Conservation (phyloP, 2,797 vertebrate species). For the Gymnocypris eckloni region DNA sequence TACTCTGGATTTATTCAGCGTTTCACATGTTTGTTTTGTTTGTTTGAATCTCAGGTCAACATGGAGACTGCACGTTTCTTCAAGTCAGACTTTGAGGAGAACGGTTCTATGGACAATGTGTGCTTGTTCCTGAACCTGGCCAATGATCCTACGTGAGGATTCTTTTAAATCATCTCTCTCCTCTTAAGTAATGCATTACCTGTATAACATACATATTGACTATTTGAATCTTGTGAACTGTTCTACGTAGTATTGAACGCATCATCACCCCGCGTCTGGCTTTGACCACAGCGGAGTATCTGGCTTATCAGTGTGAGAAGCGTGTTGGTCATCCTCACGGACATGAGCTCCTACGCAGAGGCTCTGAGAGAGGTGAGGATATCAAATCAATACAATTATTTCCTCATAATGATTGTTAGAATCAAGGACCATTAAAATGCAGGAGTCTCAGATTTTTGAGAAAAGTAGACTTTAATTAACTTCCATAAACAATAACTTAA, state of each 20-base stretch:
- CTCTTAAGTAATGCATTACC: not conserved
- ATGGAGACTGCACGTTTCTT: conserved; percentile 90
- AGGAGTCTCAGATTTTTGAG: not conserved
- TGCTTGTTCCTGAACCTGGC: conserved; percentile 88
- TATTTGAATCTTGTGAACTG: not conserved
- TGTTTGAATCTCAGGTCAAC: conserved; percentile 77
- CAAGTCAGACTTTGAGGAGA: conserved; percentile 89
- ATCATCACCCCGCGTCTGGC: conserved; percentile 90
- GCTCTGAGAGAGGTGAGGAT: conserved; percentile 84
- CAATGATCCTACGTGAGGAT: conserved; percentile 87
- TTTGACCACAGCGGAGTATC: conserved; percentile 84
- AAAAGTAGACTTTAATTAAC: not conserved
- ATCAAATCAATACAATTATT: not conserved
- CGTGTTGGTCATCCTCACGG: conserved; percentile 89
- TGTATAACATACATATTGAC: not conserved
- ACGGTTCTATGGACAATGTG: conserved; percentile 91
- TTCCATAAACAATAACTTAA: not conserved
- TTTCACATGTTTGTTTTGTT: conserved; percentile 1
- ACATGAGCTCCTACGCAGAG: conserved; percentile 91
- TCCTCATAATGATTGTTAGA: not conserved
- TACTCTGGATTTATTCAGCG: not conserved
- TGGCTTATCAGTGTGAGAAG: conserved; percentile 91
- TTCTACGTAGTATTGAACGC: conserved; percentile 82
- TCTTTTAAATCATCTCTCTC: not conserved
- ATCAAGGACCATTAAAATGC: not conserved